A percentile compares a stretch with the other conserved stretches of the same genome.
Evolutionary conservation across 2,888 invertebrate species (phyloP).

Genomic region (Acanthopleura granulata): DNA sequence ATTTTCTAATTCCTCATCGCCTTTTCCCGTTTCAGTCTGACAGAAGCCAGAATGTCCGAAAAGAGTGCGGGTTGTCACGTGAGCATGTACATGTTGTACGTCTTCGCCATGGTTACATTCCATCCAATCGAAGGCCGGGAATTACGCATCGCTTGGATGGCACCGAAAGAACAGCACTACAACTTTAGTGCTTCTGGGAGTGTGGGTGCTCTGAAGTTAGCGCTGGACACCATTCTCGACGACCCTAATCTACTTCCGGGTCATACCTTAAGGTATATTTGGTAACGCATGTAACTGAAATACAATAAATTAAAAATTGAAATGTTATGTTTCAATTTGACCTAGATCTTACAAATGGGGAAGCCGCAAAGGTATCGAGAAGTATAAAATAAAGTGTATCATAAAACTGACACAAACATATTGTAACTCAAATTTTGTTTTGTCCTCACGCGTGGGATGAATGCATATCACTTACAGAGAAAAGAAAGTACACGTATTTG

Average conservation of each 20-base stretch:
- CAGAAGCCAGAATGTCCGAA: neutral
- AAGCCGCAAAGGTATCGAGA: too few relatives aligned
- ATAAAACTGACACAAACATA: too few relatives aligned
- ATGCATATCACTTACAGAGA: too few relatives aligned
- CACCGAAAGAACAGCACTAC: slow-evolving; percentile 49
- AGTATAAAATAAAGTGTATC: too few relatives aligned
- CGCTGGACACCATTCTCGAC: slow-evolving; percentile 35
- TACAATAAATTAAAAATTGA: too few relatives aligned
- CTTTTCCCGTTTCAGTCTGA: neutral
- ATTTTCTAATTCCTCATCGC: neutral
- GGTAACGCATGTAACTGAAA: too few relatives aligned
- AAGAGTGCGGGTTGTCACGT: neutral
- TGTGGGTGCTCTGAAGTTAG: slow-evolving; percentile 51
- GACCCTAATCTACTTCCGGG: slow-evolving; percentile 30
- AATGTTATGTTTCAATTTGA: too few relatives aligned
- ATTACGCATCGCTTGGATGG: slow-evolving; percentile 60
- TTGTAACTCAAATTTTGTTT: too few relatives aligned
- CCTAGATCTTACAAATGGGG: too few relatives aligned
- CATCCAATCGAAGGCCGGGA: slow-evolving; percentile 25
- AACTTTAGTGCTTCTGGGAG: slow-evolving; percentile 53
- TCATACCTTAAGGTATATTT: slow-evolving; percentile 40
- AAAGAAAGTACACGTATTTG: too few relatives aligned
- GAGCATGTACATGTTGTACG: neutral
- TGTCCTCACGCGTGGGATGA: too few relatives aligned
- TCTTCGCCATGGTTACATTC: neutral